A percentile compares a stretch with the other conserved stretches of the same genome.
phyloP scores from a whole-genome alignment of 2,797 vertebrate genomes.

The Tauraco hartlaubi region DNA sequence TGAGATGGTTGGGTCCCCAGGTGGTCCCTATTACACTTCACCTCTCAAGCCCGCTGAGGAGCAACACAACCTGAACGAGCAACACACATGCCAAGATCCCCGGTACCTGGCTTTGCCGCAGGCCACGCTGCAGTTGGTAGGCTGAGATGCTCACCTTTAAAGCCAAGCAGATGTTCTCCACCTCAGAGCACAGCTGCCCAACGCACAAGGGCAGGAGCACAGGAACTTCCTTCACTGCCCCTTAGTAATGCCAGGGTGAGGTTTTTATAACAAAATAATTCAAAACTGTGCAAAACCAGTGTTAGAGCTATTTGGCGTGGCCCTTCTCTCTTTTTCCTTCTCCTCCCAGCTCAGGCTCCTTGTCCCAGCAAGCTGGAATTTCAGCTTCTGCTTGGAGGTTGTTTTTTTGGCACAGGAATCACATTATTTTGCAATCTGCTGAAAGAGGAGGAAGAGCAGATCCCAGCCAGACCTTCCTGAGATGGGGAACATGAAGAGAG shows the following conservation, averaged over 20 bases:
- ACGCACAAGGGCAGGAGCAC: neutral
- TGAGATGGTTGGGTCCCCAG: neutral
- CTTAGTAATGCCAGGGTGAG: neutral
- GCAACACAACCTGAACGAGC: neutral
- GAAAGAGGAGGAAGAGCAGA: neutral
- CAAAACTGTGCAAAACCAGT: neutral
- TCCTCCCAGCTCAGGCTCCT: neutral
- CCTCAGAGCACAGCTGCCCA: neutral
- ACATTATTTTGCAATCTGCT: neutral
- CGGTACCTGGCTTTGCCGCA: rapidly evolving
- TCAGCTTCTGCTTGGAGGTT: neutral
- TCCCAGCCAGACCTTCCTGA: neutral
- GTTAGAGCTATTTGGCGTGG: neutral
- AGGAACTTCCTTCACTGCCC: neutral
- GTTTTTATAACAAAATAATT: neutral
- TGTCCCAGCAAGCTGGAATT: neutral
- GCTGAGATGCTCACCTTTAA: neutral
- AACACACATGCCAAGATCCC: rapidly evolving
- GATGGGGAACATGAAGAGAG: neutral
- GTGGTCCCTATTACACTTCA: neutral
- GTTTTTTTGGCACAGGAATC: neutral
- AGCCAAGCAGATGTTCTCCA: neutral
- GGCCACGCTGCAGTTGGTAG: no score
- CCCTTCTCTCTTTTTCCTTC: neutral
- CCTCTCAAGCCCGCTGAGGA: neutral